A percentile compares a stretch with the other conserved stretches of the same genome.
Conservation (phyloP, 2,888 invertebrate genomes). For the Formica aserva region DNA sequence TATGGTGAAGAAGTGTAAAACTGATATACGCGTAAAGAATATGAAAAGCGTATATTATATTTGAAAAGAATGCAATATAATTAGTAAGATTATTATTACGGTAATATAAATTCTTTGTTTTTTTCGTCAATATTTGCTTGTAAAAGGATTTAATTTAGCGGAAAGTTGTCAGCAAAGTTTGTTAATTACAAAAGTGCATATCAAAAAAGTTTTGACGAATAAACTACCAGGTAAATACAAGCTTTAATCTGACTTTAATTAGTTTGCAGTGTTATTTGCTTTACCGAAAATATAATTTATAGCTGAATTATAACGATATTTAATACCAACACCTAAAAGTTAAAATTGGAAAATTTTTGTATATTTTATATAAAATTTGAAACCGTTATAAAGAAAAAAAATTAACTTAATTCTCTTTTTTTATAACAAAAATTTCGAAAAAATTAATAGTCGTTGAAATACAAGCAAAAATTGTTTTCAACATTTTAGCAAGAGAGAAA, state of each 20-base stretch:
- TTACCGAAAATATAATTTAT: slow-evolving; percentile 17
- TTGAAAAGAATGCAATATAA: background rate
- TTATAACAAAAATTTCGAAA: background rate
- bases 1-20: slow-evolving; percentile 3
- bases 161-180: background rate
- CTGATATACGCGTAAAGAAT: background rate
- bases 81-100: background rate
- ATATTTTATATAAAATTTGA: background rate
- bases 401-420: background rate
- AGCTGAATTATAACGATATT: background rate
- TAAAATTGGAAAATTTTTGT: background rate
- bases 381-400: background rate
- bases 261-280: background rate
- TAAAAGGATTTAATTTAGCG: slow-evolving; percentile 25
- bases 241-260: slow-evolving; percentile 46
- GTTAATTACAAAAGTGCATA: slow-evolving; percentile 28
- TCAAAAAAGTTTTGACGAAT: slow-evolving; percentile 26
- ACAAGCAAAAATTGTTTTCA: background rate
- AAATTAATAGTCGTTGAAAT: background rate
- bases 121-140: background rate
- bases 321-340: background rate
- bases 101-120: background rate
- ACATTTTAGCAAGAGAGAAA: background rate
- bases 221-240: slow-evolving; percentile 4
- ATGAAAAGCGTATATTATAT: background rate